Base-by-base conservation (phyloP, 2,888 invertebrate species). In the Philaethria dido region DNA sequence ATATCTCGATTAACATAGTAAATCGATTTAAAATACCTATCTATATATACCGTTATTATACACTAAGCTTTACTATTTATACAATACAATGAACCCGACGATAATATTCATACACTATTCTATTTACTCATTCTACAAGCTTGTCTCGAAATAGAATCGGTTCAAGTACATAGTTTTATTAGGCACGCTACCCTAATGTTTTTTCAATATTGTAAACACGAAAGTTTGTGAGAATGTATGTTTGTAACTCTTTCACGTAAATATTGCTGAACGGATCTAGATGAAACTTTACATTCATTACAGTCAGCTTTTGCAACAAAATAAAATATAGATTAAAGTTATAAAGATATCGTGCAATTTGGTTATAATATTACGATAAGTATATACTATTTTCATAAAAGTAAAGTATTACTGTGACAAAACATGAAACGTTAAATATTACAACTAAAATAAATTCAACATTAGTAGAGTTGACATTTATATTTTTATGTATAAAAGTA, bases 31-130 rank as follows among this genome's bases (percentile, higher is more conserved):
- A 39, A 39, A 39, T 39, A 13, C 13, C 6, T 13, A 39, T 45
- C 9, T 45, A 45, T 2, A 22, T 22, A 4, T 13, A 47, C 6
- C 47, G 8, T 47, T 47, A 22, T 22, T 16, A 36, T 36, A 22
- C 11, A 20, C n/a, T 5, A 9, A 14, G 39, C 42, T 29, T 48
- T 18, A 16, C 25, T 29, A n/a, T 55, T 47, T 57, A 22, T 48
- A 29, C 22, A 64, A 64, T 25, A 59, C 64, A 64, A 59, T 59
- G 54, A 55, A 39, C 63, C 52, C 20, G 63, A 29, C 63, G 63
- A 54, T 63, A 62, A 18, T 42, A 39, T 48, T 50, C 39, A 39
- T 39, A 48, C 25, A 39, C 22, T 33, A n/a, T 48, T 48, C 47
- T 62, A 62, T 29, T 52, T 52, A 52, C 39, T 33, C 39, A 39